Evolutionary conservation across 2,113 vertebrate species (phyloP).

Genomic region (Cyanoramphus novaezelandiae): DNA sequence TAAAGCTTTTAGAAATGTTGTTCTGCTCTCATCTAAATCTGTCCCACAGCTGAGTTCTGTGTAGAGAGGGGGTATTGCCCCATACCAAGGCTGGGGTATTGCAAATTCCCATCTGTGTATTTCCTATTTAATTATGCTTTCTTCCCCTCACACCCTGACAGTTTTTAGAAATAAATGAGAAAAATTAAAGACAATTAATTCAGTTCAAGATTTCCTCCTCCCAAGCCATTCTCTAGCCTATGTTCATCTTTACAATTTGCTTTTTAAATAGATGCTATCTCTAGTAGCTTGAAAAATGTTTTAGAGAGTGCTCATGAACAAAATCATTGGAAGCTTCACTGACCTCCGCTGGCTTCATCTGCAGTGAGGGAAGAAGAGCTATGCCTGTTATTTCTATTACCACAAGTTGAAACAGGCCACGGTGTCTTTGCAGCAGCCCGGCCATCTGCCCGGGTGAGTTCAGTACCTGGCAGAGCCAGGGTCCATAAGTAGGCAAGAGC

Average conservation of each 20-base stretch:
- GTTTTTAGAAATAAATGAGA: background rate
- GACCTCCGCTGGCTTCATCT: background rate
- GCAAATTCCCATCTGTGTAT: background rate
- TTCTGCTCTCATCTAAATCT: slow-evolving; percentile 13
- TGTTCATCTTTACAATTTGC: background rate
- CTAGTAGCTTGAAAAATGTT: background rate
- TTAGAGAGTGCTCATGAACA: background rate
- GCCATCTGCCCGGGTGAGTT: background rate
- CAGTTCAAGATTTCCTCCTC: background rate
- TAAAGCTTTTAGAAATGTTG: background rate
- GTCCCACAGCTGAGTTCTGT: background rate
- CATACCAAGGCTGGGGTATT: background rate
- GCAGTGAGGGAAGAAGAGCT: background rate
- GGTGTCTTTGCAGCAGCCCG: background rate
- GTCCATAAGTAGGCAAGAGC: background rate
- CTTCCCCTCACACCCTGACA: accelerated
- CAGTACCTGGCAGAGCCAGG: background rate
- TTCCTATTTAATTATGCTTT: background rate
- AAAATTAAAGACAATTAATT: background rate
- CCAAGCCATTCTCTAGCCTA: background rate
- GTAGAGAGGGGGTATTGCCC: background rate
- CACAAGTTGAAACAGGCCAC: background rate
- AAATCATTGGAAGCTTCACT: background rate
- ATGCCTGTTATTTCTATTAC: background rate
- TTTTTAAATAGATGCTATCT: background rate